Conservation (phyloP, 2,113 vertebrate genomes). For the Epinephelus cyanopodus region DNA sequence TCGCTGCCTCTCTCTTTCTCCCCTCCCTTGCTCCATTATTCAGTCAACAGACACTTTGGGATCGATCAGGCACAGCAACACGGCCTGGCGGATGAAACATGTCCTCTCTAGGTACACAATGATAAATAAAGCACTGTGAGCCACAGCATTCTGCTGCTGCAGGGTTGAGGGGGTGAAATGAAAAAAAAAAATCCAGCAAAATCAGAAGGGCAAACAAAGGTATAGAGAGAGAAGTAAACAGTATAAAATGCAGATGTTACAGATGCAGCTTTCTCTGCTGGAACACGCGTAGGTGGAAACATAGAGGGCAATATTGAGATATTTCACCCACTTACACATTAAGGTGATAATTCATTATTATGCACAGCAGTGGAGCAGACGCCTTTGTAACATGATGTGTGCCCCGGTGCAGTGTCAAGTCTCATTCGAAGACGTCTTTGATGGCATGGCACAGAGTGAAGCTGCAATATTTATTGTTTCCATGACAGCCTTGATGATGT, state of each 20-base stretch:
- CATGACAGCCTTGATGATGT: conserved; percentile 65
- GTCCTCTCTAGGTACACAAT: conserved; percentile 85
- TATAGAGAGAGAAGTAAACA: conserved; percentile 51
- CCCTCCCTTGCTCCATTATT: conserved; percentile 81
- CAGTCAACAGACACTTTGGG: conserved; percentile 80
- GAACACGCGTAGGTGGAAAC: conserved; percentile 52
- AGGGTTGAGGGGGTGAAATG: conserved; percentile 52
- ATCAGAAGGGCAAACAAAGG: conserved; percentile 71
- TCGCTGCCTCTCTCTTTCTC: conserved; percentile 25
- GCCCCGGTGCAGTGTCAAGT: conserved; percentile 58
- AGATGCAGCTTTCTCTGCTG: conserved; percentile 24
- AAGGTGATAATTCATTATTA: conserved; percentile 71
- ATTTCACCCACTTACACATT: conserved; percentile 75
- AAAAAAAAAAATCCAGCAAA: conserved; percentile 38
- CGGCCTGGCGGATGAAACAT: conserved; percentile 84
- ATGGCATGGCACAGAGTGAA: conserved; percentile 59
- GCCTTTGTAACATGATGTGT: conserved; percentile 63
- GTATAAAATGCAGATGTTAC: conserved; percentile 60
- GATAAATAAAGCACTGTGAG: conserved; percentile 84
- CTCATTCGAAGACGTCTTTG: conserved; percentile 56
- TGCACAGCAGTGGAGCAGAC: conserved; percentile 56
- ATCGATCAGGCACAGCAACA: conserved; percentile 84
- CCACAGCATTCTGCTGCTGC: conserved; percentile 64
- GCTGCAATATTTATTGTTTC: conserved; percentile 68
- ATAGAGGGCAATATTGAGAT: conserved; percentile 58